phyloP scores from a whole-genome alignment of 2,797 vertebrate genomes.

The Phyllotis vaccarum region DNA sequence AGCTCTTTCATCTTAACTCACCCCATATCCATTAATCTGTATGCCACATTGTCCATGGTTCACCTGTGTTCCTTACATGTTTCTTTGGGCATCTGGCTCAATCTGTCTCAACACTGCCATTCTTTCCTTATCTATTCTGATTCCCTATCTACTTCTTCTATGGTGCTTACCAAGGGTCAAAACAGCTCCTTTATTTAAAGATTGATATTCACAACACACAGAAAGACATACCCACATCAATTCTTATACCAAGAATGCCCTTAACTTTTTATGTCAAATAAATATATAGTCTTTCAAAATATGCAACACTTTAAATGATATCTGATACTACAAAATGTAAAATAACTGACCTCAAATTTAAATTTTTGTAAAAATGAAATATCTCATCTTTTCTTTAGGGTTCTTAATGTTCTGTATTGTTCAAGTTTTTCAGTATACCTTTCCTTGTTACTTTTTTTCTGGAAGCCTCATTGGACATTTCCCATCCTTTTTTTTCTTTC shows the following conservation, averaged over 20 bases:
- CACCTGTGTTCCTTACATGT: too few relatives aligned
- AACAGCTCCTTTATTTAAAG: too few relatives aligned
- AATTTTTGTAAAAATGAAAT: slow-evolving; percentile 7
- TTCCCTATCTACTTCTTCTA: too few relatives aligned
- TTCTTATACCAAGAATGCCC: not conserved
- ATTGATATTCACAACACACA: too few relatives aligned
- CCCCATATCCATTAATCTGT: too few relatives aligned
- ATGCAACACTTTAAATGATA: slow-evolving; percentile 8
- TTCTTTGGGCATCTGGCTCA: too few relatives aligned
- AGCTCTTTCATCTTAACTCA: too few relatives aligned
- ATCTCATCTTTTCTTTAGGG: not conserved
- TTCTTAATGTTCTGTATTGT: not conserved
- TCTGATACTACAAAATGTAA: not conserved
- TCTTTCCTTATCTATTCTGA: too few relatives aligned
- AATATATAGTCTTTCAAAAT: not conserved
- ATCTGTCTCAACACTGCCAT: too few relatives aligned
- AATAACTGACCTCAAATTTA: not conserved
- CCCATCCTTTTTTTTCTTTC: not conserved
- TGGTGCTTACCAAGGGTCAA: too few relatives aligned
- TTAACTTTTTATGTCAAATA: not conserved
- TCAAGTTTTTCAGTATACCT: not conserved
- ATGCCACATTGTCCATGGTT: too few relatives aligned
- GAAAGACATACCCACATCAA: too few relatives aligned
- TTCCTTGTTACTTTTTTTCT: not conserved
- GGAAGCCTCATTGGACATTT: not conserved